phyloP scores from a whole-genome alignment of 2,888 invertebrate genomes.

The Dryomyza anilis region DNA sequence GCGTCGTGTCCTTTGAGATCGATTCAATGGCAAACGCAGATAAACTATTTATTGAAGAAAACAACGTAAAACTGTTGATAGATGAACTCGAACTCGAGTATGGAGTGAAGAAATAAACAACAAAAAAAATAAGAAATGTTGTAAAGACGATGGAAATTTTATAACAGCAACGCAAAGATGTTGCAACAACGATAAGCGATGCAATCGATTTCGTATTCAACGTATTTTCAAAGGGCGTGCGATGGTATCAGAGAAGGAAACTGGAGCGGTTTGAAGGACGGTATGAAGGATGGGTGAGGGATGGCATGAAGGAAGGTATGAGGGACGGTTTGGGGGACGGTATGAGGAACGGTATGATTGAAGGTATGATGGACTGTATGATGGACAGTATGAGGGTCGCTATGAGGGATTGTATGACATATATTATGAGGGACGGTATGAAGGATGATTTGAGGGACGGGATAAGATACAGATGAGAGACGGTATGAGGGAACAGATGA shows the following conservation, averaged over 20 bases:
- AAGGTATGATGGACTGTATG: too few relatives aligned
- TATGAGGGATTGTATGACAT: too few relatives aligned
- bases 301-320: background rate
- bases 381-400: too few relatives aligned
- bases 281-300: background rate
- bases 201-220: background rate
- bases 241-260: background rate
- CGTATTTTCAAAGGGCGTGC: background rate
- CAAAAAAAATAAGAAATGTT: background rate
- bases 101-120: background rate
- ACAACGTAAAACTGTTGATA: background rate
- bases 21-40: background rate
- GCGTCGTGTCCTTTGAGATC: conserved; percentile 2
- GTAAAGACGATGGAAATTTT: too few relatives aligned
- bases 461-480: too few relatives aligned
- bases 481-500: too few relatives aligned
- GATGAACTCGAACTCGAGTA: background rate
- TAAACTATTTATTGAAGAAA: too few relatives aligned
- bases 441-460: too few relatives aligned
- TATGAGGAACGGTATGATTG: background rate
- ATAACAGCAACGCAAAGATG: conserved; percentile 2
- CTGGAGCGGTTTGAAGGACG: background rate
- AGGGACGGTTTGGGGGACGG: background rate
- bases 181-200: background rate
- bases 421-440: too few relatives aligned